A percentile compares a stretch with the other conserved stretches of the same genome.
Evolutionary conservation across 1,140 invertebrate species (phyloP).

Genomic region (Oscheius sp.): DNA sequence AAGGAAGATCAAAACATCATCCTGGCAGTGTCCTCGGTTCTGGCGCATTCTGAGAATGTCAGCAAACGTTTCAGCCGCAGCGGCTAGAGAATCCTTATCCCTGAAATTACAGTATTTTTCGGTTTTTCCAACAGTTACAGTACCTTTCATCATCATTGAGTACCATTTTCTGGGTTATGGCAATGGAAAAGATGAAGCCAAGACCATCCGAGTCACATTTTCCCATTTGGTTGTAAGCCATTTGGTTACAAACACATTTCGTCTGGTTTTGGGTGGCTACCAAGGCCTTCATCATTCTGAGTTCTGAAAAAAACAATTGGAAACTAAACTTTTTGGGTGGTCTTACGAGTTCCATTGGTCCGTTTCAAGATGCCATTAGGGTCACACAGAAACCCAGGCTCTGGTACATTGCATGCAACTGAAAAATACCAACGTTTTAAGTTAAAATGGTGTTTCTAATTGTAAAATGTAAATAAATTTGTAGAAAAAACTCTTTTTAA

Average conservation of each 20-base stretch:
- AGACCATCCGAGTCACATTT: neutral
- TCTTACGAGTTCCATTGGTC: neutral
- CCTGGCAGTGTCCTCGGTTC: slow-evolving; percentile 33
- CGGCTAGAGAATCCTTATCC: neutral
- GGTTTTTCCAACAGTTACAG: neutral
- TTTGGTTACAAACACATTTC: slow-evolving; percentile 12
- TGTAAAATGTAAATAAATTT: neutral
- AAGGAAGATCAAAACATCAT: slow-evolving; percentile 33
- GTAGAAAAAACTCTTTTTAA: no score
- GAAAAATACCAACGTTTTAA: no score
- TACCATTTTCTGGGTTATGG: slow-evolving; percentile 10
- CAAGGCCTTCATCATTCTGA: neutral
- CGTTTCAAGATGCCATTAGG: slow-evolving; percentile 1
- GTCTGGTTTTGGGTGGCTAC: slow-evolving; percentile 14
- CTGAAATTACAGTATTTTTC: slow-evolving; percentile 5
- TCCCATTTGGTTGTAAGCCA: neutral
- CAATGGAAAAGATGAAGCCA: slow-evolving; percentile 19
- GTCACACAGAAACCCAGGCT: slow-evolving; percentile 20
- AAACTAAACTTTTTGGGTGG: neutral
- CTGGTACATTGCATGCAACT: neutral
- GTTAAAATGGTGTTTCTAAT: neutral
- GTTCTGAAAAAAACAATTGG: neutral
- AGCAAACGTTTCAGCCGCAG: slow-evolving; percentile 28
- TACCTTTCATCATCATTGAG: slow-evolving; percentile 22
- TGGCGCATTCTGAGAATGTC: slow-evolving; percentile 25